Base-by-base conservation (phyloP, 2,797 vertebrate species). In the Hafferia zeledoni region DNA sequence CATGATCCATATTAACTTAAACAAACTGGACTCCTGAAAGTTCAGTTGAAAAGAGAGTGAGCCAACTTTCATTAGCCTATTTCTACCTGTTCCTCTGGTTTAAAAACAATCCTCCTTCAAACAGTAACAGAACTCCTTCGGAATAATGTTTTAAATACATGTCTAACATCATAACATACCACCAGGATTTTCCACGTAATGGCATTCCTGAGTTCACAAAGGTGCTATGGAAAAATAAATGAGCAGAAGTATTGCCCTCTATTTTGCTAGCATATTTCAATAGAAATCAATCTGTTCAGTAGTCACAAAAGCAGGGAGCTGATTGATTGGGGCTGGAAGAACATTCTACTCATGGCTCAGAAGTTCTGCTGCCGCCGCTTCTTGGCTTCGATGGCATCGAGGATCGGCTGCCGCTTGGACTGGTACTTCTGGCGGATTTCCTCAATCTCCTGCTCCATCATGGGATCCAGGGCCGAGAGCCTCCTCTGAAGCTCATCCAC, bases 391-490 rank as follows among this genome's bases (percentile, higher is more conserved):
- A 99, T 99, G 95, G 99, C 99, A 5, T 99, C 99, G 16, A 99
- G 97, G 97, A 99, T 99, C 1, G 99, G 99, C 97, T 99, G 98
- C 44, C 99, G 98, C 97, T 99, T 99, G 14, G 99, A 98, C 64
- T 99, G 99, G 97, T 99, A 99, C 83, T 99, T 98, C 98, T 99
- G 99, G 10, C 97, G 99, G 77, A 99, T 99, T 97, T 99, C 99
- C 96, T 99, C 99, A 10, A 99, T 99, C 97, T 99, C 99, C 96
- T 98, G 99, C 96, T 99, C 99, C 99, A 99, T 99, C 98, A 99
- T 98, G 91, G 99, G 99, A 95, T 99, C 99, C 47, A 99, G 98
- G 28, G 99, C 98, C 17, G 97, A 96, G 17, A 99, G 98, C 47
- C 98, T 98, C 81, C 96, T 95, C 90, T 98, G 98, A 16, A 99